Evolutionary conservation across 2,888 invertebrate genomes (phyloP).

Genomic region (Drosophila prolongata): DNA sequence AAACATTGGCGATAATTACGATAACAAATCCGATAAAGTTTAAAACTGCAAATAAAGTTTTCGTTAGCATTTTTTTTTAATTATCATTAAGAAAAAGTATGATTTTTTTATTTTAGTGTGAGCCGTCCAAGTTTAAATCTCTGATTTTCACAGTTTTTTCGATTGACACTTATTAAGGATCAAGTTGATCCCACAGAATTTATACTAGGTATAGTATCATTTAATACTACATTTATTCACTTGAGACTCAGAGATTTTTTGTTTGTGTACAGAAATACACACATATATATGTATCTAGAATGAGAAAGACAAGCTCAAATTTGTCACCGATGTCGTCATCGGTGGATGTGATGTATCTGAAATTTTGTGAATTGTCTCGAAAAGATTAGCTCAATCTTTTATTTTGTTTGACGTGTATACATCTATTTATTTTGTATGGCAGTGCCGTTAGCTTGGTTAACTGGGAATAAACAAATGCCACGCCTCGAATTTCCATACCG

Average conservation of each 20-base stretch:
- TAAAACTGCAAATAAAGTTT: slow-evolving; percentile 39
- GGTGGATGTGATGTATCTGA: slow-evolving; percentile 10
- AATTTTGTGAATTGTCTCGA: slow-evolving; percentile 33
- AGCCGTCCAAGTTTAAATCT: no score
- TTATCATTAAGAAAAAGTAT: no score
- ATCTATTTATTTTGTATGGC: slow-evolving; percentile 14
- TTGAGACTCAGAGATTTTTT: no score
- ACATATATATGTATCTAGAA: neutral
- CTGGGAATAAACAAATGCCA: slow-evolving; percentile 27
- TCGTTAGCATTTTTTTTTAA: no score
- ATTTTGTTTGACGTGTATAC: slow-evolving; percentile 34
- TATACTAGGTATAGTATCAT: no score
- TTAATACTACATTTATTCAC: no score
- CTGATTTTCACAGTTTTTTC: no score
- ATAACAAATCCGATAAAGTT: slow-evolving; percentile 62
- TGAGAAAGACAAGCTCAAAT: slow-evolving; percentile 14
- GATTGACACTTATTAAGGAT: no score
- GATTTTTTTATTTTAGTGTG: no score
- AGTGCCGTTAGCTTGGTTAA: slow-evolving; percentile 8
- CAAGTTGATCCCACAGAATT: no score
- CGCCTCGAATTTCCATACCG: slow-evolving; percentile 51
- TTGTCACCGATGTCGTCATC: slow-evolving; percentile 60
- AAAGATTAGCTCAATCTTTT: slow-evolving; percentile 66
- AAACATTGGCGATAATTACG: slow-evolving; percentile 54
- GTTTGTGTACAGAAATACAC: neutral